A percentile compares a stretch with the other conserved stretches of the same genome.
Conservation (phyloP, 53 echinoderm and acorn worm species). For the Zoroaster sp. region DNA sequence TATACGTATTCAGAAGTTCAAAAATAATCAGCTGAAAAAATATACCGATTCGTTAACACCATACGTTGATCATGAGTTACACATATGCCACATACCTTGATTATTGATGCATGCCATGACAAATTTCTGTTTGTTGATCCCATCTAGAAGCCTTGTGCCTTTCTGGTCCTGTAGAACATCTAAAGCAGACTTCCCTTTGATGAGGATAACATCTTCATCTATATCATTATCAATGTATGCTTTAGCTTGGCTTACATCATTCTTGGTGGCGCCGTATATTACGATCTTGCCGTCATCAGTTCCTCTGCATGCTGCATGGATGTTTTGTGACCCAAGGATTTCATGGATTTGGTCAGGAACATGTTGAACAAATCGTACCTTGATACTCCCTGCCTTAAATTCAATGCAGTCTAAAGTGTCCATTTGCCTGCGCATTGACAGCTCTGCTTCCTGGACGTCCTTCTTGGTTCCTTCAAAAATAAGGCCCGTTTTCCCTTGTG, state of each 20-base stretch:
- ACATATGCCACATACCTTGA: not conserved
- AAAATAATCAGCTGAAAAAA: not conserved
- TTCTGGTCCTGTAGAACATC: not conserved
- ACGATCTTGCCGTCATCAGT: constrained; percentile 14
- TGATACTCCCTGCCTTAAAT: constrained; percentile 16
- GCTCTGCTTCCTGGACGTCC: constrained; percentile 9
- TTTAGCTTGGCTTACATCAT: constrained; percentile 2
- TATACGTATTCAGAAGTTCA: not conserved
- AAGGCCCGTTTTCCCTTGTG: not conserved
- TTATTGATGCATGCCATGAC: not conserved
- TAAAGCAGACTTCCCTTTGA: constrained; percentile 3
- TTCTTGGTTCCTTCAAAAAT: not conserved
- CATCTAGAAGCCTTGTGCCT: not conserved
- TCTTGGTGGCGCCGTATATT: not conserved
- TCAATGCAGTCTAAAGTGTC: not conserved
- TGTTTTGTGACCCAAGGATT: not conserved
- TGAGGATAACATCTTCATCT: not conserved
- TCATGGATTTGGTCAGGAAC: constrained; percentile 50
- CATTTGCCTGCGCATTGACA: constrained; percentile 1
- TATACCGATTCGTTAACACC: no score
- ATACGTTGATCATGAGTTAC: not conserved
- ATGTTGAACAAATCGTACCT: constrained; percentile 5
- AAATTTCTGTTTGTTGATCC: constrained; percentile 30
- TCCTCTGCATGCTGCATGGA: constrained; percentile 22
- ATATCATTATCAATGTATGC: constrained; percentile 14